Evolutionary conservation across 2,797 vertebrate species (phyloP).

Genomic region (Chrosomus eos): DNA sequence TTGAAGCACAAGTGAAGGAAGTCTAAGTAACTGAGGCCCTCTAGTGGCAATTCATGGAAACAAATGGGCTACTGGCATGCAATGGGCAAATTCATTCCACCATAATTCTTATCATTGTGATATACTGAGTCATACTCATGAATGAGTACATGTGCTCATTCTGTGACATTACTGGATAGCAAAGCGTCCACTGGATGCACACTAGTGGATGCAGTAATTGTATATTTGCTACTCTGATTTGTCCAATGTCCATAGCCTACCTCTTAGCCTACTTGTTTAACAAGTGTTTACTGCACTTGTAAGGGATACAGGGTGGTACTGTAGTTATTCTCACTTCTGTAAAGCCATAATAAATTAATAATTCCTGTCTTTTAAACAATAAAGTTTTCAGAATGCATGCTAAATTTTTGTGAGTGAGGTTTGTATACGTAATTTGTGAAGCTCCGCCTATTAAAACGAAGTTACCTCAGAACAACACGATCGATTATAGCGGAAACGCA

Average conservation of each 20-base stretch:
- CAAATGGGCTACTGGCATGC: background rate
- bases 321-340: background rate
- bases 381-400: background rate
- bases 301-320: background rate
- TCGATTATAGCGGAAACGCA: background rate
- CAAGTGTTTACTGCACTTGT: no score
- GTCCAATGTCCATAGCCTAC: background rate
- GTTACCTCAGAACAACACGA: background rate
- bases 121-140: background rate
- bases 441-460: background rate
- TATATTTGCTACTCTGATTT: background rate
- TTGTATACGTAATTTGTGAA: background rate
- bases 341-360: no score
- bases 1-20: background rate
- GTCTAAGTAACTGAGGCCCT: constrained; percentile 51
- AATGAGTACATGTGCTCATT: background rate
- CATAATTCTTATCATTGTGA: background rate
- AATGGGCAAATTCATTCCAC: background rate
- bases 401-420: background rate
- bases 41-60: constrained; percentile 47
- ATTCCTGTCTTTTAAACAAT: background rate
- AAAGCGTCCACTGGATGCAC: background rate
- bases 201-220: background rate
- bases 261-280: background rate
- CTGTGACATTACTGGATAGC: background rate